Base-by-base conservation (phyloP, 1,140 invertebrate species). In the Phocides pigmalion region DNA sequence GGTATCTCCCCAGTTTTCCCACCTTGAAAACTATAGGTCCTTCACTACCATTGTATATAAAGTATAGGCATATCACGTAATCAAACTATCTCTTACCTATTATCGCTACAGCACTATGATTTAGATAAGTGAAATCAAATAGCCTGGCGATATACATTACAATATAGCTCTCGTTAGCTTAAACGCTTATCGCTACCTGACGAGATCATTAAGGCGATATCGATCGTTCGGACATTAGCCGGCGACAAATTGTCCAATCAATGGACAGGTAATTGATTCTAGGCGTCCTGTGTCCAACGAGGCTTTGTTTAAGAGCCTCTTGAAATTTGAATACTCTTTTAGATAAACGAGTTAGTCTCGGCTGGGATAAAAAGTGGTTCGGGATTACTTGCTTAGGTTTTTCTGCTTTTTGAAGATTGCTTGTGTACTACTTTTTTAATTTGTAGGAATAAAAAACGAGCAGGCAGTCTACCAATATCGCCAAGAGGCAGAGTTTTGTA, bases 261-360 rank as follows among this genome's bases (percentile, higher is more conserved):
- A 68, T 74, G 74, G 73, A 62, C 79, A 84, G 78, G 79, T 85
- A 87, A 87, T 84, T 82, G 84, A 85, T 87, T 87, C 69, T 59
- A 64, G 69, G 75, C 74, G 71, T 72, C 70, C 75, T 64, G 66
- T 53, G 59, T 62, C 62, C 61, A 63, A 74, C 68, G 69, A 28
- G 56, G 63, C 65, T 64, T 64, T 61, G 59, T 35, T 67, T 64
- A 53, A 59, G 32, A 46, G 59, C 32, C 17, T 42, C 32, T 50
- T 51, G 37, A 37, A 58, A 32, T 58, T 51, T 63, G 20, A 64
- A 64, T 58, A 44, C 20, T 42, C 20, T 42, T 39, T 42, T 44
- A 4, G 35, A n/a, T 35, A n/a, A 39, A 39, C 12, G 12, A 11
- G 12, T 14, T 14, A 39, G 35, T 39, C 2, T 39, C 1, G n/a